Evolutionary conservation across 37 sponge, comb jelly and placozoan genomes (phyloP).

Genomic region (Cladorhizidae sp.): DNA sequence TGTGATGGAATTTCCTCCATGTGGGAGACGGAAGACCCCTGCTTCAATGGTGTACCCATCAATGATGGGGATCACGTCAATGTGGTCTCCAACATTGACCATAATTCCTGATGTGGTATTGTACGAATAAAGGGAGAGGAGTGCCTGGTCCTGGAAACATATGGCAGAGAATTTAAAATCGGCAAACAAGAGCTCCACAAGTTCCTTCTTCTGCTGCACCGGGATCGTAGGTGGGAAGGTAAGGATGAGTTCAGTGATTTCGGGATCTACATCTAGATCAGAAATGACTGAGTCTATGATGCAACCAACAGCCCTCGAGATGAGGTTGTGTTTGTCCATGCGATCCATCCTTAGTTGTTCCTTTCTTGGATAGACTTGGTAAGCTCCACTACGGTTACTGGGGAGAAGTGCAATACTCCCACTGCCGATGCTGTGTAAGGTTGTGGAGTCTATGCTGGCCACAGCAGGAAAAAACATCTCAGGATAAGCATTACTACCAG

Average conservation of each 20-base stretch:
- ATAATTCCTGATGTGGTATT: conserved; percentile 73
- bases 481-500: conserved; percentile 59
- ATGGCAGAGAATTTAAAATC: conserved; percentile 27
- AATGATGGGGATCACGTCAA: conserved; percentile 72
- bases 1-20: conserved; percentile 73
- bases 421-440: conserved; percentile 28
- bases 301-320: conserved; percentile 3
- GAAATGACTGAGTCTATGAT: conserved; percentile 18
- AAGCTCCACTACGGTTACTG: conserved; percentile 15
- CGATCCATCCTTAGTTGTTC: conserved; percentile 54
- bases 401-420: conserved; percentile 63
- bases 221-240: conserved; percentile 47
- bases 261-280: conserved; percentile 36
- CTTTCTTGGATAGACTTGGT: conserved; percentile 57
- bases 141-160: conserved; percentile 72
- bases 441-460: conserved; percentile 39
- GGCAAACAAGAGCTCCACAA: conserved; percentile 52
- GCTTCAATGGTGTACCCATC: conserved; percentile 72
- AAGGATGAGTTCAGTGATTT: conserved; percentile 23
- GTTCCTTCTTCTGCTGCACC: conserved; percentile 36
- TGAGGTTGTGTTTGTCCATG: conserved; percentile 40
- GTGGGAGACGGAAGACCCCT: conserved; percentile 50
- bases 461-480: conserved; percentile 85
- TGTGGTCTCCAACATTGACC: conserved; percentile 81
- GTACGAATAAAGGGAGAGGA: conserved; percentile 81